These are phyloP conservation scores for Vicugna pacos DNA, from an alignment of 2,113 vertebrate species.

Conservation along the genomic window DNA sequence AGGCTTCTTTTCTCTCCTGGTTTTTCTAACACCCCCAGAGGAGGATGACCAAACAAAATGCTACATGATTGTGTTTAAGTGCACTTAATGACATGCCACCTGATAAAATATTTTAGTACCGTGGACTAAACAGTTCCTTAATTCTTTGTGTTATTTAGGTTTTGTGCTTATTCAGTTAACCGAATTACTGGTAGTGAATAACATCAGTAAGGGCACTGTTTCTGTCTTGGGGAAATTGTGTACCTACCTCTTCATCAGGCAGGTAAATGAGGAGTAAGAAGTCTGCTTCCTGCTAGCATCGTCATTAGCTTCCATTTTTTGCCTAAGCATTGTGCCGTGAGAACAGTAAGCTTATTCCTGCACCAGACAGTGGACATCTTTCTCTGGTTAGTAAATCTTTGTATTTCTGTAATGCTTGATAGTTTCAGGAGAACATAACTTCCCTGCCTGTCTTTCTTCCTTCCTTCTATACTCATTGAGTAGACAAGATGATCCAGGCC, in stretches of 20 bases:
- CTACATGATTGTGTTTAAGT: neutral
- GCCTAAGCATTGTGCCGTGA: neutral
- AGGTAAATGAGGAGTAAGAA: neutral
- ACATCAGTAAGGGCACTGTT: neutral
- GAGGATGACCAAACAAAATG: slow-evolving; percentile 63
- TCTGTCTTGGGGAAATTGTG: neutral
- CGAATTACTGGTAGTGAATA: slow-evolving; percentile 6
- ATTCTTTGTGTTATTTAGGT: slow-evolving; percentile 40
- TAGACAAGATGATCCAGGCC: neutral
- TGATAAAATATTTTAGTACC: slow-evolving; percentile 31
- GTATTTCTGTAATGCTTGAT: neutral
- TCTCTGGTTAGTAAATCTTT: slow-evolving; percentile 1
- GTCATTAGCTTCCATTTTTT: neutral
- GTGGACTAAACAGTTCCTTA: slow-evolving; percentile 24
- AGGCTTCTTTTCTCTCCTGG: slow-evolving; percentile 64
- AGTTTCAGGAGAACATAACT: neutral
- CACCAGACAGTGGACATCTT: neutral
- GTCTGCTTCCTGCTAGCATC: neutral
- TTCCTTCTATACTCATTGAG: neutral
- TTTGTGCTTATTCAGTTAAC: slow-evolving; percentile 48
- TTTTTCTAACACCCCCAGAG: slow-evolving; percentile 41
- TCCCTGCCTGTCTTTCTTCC: neutral
- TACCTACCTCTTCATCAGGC: neutral
- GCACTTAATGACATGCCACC: slow-evolving; percentile 43
- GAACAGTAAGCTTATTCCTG: neutral